Evolutionary conservation across 2,888 invertebrate genomes (phyloP), one percentile per base, ranked within the genome.

Genomic region (Euzophera pinguis): DNA sequence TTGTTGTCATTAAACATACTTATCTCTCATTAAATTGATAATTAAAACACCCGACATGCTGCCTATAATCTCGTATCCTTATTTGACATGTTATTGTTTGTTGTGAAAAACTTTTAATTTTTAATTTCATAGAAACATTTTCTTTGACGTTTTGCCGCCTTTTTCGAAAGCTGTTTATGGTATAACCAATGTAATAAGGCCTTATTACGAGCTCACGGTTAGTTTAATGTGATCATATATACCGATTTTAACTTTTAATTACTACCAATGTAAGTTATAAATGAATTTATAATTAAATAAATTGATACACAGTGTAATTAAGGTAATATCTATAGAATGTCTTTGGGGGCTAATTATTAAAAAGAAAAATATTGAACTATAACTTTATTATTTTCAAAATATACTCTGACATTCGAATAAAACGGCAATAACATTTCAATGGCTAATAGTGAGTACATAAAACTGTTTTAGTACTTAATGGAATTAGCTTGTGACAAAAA

Each of bases 71-170:
- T 45, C 14, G 16, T 10, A 45, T n/a, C 45, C 45, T 16, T 45
- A 45, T 45, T 32, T 45, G 16, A 45, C 32, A 45, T 16, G 45
- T 45, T 34, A 45, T 45, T 45, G 45, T 45, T 32, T 16, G 13
- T n/a, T 27, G 2, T 14, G 6, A 27, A 6, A 27, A 43, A 7
- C 27, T 3, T 9, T 27, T 13, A n/a, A 10, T 10, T 45, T 45
- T 45, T 29, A 29, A 43, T 16, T 45, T 45, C 34, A 45, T 16
- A 45, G 29, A 45, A 45, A 43, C 13, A 45, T 32, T 32, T 45
- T 45, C 16, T 32, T 34, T 16, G 0, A 16, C 45, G 16, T 8
- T 16, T 27, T 27, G 32, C 29, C 45, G 45, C 45, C 29, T 32
- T 45, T 45, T 43, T 42, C 5, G 16, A 27, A 45, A 6, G 10